These are phyloP conservation scores for Labeo calbasu DNA, from an alignment of 2,797 vertebrate genomes.

Conservation along the genomic window DNA sequence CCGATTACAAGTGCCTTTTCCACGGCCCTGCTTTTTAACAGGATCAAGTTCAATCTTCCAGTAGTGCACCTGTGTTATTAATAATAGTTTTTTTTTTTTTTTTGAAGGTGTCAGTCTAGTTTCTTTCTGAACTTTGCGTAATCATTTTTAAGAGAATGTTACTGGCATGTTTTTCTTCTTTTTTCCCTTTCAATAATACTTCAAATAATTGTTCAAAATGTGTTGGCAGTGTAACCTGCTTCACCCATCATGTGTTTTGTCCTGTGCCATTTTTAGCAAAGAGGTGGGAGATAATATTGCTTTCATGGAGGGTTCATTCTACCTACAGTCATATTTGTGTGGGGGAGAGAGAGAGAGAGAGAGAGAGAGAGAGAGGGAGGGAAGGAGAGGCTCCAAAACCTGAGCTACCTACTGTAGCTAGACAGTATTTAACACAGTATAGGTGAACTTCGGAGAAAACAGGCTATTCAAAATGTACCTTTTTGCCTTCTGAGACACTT, in stretches of 20 bases:
- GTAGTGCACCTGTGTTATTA: slow-evolving; percentile 24
- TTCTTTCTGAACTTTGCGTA: slow-evolving; percentile 31
- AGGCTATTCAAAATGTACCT: neutral
- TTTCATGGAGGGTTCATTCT: slow-evolving; percentile 4
- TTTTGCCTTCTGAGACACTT: neutral
- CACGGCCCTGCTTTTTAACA: slow-evolving; percentile 33
- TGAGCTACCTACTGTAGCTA: neutral
- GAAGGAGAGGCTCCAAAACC: neutral
- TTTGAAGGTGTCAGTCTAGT: neutral
- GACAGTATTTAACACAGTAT: neutral
- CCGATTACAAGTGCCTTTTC: slow-evolving; percentile 55
- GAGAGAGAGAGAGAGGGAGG: neutral
- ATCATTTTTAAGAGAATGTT: neutral
- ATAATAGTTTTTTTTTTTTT: neutral
- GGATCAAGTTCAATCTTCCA: slow-evolving; percentile 24
- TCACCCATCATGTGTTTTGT: slow-evolving; percentile 5
- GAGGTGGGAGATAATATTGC: neutral
- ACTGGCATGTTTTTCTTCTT: slow-evolving; percentile 34
- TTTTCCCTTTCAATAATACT: slow-evolving; percentile 12
- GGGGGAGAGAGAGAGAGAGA: neutral
- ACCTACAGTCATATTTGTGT: neutral
- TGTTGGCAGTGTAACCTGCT: slow-evolving; percentile 42
- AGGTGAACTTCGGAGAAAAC: neutral
- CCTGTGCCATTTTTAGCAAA: slow-evolving; percentile 8
- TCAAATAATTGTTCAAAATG: slow-evolving; percentile 50